These are phyloP conservation scores for Yoshiicerus persimilis DNA, from an alignment of 1,140 invertebrate species.

Conservation along the genomic window DNA sequence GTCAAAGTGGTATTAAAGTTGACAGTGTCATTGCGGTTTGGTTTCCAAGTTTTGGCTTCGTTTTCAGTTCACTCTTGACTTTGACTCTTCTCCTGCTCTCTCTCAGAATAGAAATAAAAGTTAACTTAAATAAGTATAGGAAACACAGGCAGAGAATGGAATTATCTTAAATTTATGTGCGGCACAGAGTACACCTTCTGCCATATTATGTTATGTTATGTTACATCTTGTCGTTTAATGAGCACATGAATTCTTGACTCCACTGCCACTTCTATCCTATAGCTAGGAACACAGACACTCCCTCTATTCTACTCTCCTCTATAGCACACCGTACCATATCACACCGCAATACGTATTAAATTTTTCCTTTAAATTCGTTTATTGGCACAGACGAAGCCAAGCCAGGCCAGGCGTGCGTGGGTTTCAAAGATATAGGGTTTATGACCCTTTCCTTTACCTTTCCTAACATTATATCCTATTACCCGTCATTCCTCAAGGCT, in stretches of 20 bases:
- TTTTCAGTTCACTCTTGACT: background rate
- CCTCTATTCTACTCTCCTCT: background rate
- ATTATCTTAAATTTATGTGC: background rate
- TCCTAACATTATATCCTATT: background rate
- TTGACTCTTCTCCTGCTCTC: background rate
- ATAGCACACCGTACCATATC: background rate
- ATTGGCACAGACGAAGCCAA: background rate
- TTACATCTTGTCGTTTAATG: background rate
- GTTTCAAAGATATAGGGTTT: background rate
- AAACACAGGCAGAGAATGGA: background rate
- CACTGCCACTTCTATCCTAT: too few species aligned
- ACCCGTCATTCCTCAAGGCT: background rate
- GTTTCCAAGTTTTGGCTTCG: background rate
- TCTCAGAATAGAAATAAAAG: background rate
- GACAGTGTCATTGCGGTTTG: conserved; percentile 5
- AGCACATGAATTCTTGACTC: background rate
- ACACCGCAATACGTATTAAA: background rate
- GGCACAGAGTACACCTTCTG: background rate
- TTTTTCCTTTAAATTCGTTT: background rate
- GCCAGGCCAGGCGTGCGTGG: background rate
- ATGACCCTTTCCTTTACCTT: background rate
- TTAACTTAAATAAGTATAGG: background rate
- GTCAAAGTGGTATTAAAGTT: conserved; percentile 14
- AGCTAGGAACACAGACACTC: background rate
- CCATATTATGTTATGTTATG: background rate